Evolutionary conservation across 1,140 invertebrate genomes (phyloP), one percentile per base, ranked within the genome.

Genomic region (Drosophila sechellia): DNA sequence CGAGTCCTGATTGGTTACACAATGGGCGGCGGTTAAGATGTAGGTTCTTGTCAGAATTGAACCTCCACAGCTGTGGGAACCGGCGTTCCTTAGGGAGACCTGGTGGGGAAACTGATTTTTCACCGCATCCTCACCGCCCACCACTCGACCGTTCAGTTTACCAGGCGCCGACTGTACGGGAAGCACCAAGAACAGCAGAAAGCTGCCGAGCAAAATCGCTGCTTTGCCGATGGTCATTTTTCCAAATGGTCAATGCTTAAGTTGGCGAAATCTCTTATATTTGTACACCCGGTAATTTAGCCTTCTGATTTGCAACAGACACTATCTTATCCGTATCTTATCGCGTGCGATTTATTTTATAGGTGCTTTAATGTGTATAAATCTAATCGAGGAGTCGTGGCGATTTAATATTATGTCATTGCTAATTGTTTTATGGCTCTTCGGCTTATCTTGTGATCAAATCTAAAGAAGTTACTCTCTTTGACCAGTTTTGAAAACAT

Each of bases 11-110:
- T 11, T 35, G 31, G 12, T 46, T 4, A 91, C 81, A 57, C 94
- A 95, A 61, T 95, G 94, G 37, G 93, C 94, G 2, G 94, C 94
- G 0, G 94, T 94, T 3, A 95, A 79, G 31, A 95, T 92, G 70
- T 91, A 94, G 56, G 92, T 89, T 0, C 77, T 65, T 8, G 90
- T 92, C n/a, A 95, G 79, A 3, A 95, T 93, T 0, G 94, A 94
- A 13, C 94, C 94, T 2, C 94, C 94, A 48, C 94, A 95, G 45
- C 91, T 91, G 37, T 94, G 93, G 0, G 83, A 90, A 5, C 66
- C 57, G 0, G 35, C 37, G 59, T 85, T 92, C 34, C 92, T 77
- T 35, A 94, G 43, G 11, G 93, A 93, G 0, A 94, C 90, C 80
- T 94, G 93, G 53, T 94, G 93, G 2, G 93, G 93, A 48, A 93